Evolutionary conservation across 2,888 invertebrate genomes (phyloP).

Genomic region (Lasioglossum figueresi): DNA sequence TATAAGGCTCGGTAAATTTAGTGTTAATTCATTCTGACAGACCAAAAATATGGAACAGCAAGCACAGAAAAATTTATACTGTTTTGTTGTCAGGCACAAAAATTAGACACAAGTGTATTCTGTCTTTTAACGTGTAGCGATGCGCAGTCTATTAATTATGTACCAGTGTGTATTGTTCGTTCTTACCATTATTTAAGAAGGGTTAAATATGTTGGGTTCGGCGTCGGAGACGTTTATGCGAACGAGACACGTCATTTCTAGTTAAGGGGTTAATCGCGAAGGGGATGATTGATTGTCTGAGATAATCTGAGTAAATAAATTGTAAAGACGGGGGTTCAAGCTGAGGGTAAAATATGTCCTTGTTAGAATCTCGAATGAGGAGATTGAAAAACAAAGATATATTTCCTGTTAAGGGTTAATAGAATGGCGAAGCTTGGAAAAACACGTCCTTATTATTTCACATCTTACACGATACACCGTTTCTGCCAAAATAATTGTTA

Average conservation of each 20-base stretch:
- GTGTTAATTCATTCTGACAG: no score
- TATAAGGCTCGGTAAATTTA: no score
- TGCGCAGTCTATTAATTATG: no score
- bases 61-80: neutral
- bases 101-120: no score
- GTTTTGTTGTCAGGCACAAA: no score
- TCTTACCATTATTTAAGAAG: neutral
- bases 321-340: neutral
- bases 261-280: constrained; percentile 2
- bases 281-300: constrained; percentile 1
- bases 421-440: neutral
- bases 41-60: no score
- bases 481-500: neutral
- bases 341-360: neutral
- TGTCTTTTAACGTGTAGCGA: no score
- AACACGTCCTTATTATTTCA: neutral
- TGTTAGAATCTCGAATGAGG: neutral
- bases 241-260: neutral
- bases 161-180: neutral
- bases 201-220: neutral
- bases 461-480: neutral
- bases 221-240: neutral
- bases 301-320: neutral
- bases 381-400: neutral
- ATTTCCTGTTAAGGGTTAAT: neutral